phyloP scores from a whole-genome alignment of 2,113 vertebrate genomes.

The Calonectris borealis region DNA sequence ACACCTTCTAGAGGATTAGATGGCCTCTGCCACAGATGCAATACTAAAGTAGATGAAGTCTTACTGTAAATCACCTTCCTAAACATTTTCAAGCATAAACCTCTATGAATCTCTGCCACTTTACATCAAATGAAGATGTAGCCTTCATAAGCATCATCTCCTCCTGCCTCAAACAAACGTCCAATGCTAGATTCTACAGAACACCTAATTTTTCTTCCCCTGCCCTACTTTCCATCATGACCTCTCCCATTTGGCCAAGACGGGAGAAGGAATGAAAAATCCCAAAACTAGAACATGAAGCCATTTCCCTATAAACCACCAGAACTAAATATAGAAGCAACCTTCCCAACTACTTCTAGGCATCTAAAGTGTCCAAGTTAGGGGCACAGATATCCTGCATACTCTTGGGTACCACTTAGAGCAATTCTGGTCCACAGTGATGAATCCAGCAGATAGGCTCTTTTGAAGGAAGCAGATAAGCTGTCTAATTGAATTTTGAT shows the following conservation, averaged over 20 bases:
- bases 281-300: neutral
- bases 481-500: neutral
- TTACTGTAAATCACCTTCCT: neutral
- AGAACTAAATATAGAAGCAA: neutral
- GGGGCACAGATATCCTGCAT: neutral
- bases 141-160: neutral
- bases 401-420: neutral
- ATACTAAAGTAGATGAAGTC: neutral
- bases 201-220: neutral
- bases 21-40: neutral
- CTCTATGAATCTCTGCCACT: neutral
- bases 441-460: neutral
- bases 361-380: neutral
- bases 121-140: neutral
- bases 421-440: neutral
- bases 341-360: neutral
- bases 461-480: neutral
- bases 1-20: neutral
- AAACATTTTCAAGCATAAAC: neutral
- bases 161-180: neutral
- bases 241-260: neutral
- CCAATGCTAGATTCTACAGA: neutral
- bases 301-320: neutral
- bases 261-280: neutral
- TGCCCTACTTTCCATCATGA: neutral